Base-by-base conservation (phyloP, 37 sponge, comb jelly and placozoan species). In the Axinella damicornis region DNA sequence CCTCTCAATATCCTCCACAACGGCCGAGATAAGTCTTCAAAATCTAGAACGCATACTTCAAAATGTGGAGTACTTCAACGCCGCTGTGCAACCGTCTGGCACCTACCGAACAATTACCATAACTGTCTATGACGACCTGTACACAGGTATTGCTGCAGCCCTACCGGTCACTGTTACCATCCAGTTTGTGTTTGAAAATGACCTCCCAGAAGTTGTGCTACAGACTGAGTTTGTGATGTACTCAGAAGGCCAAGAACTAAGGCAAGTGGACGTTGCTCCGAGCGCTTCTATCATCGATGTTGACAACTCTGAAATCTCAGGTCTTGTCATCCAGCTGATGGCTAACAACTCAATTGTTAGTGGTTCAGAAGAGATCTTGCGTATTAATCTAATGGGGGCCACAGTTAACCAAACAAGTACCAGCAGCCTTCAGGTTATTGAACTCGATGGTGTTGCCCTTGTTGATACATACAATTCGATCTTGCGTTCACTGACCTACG, bases 401-500 rank as follows among this genome's bases (percentile, higher is more conserved):
- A 32, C 56, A 55, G 78, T 61, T 21, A 35, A 36, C 36, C 18
- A 57, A 32, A 20, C 34, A 25, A 57, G 33, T 75, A 22, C 35
- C 36, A 24, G 15, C 36, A 57, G 24, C 54, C 24, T 17, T 19
- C 39, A 57, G 20, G 14, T 32, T 25, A 75, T 92, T 22, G 18
- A n/a, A 1, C 53, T 92, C 0, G 41, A 24, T 14, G 92, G 92
- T 56, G 76, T 38, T 17, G 84, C 79, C 2, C 2, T 71, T 34
- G 20, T 74, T 59, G 33, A 57, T 16, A 30, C 34, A 31, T 92
- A 92, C 53, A 63, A 69, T 9, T 65, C 33, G 17, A 37, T 92
- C 4, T 53, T 92, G 2, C 83, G 92, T n/a, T 61, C 84, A 14
- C 81, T 92, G 59, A 74, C 76, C 0, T 92, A 92, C 65, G 77